phyloP scores from a whole-genome alignment of 2,797 vertebrate species.

The Myripristis murdjan region DNA sequence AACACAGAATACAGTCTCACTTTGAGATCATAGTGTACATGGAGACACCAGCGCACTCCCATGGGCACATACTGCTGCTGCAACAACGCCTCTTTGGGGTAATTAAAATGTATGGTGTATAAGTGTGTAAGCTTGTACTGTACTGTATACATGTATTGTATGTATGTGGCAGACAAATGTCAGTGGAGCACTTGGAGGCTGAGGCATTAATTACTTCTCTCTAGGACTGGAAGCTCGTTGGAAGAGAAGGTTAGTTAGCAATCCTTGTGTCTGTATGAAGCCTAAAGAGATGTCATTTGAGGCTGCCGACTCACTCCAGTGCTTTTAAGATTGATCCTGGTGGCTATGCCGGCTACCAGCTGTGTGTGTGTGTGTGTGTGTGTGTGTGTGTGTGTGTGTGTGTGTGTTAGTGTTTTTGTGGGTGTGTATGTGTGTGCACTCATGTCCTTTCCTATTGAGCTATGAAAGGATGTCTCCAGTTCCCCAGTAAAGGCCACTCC shows the following conservation, averaged over 20 bases:
- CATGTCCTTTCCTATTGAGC: constrained; percentile 51
- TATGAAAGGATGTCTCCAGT: constrained; percentile 49
- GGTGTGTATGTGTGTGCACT: constrained; percentile 20
- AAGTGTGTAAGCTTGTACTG: not conserved
- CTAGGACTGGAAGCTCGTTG: constrained; percentile 37
- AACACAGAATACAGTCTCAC: too few relatives aligned
- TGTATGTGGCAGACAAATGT: constrained; percentile 23
- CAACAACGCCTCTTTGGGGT: not conserved
- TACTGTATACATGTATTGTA: not conserved
- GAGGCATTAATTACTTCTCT: constrained; percentile 44
- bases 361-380: constrained; percentile 21
- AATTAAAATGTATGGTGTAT: not conserved
- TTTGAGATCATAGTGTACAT: not conserved
- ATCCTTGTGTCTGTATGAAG: constrained; percentile 40
- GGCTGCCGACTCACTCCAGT: constrained; percentile 52
- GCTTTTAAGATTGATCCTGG: constrained; percentile 64
- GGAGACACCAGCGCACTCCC: not conserved
- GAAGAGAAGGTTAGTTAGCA: constrained; percentile 42
- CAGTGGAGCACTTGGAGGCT: constrained; percentile 23
- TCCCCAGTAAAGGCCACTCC: constrained; percentile 53
- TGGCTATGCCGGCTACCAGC: constrained; percentile 45
- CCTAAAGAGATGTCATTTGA: constrained; percentile 59
- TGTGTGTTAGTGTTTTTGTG: constrained; percentile 15
- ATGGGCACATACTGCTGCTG: not conserved
- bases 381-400: constrained; percentile 8